Evolutionary conservation across 2,797 vertebrate species (phyloP).

Genomic region (Pipistrellus pygmaeus): DNA sequence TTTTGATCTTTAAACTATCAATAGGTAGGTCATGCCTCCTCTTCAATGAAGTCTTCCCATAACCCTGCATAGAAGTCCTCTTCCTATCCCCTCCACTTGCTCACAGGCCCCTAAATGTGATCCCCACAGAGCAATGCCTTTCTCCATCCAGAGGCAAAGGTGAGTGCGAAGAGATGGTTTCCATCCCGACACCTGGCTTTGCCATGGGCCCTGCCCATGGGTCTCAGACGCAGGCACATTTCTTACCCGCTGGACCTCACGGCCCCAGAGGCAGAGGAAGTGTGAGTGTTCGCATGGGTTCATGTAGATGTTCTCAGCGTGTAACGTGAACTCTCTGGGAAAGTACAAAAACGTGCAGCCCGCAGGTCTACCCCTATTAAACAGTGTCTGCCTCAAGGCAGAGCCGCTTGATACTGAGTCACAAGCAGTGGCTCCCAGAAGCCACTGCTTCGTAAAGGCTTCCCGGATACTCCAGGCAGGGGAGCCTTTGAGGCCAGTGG

Average conservation of each 20-base stretch:
- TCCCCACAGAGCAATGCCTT: neutral
- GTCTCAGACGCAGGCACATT: neutral
- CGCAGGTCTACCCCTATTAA: neutral
- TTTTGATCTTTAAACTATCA: neutral
- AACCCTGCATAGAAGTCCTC: neutral
- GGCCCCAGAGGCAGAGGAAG: neutral
- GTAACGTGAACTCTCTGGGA: conserved; percentile 50
- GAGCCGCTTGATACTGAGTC: neutral
- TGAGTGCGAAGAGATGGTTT: neutral
- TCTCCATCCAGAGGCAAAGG: neutral
- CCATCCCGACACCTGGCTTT: rapidly evolving
- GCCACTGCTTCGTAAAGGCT: neutral
- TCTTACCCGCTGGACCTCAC: neutral
- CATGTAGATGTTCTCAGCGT: conserved; percentile 28
- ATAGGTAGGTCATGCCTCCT: neutral
- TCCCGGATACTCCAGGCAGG: neutral
- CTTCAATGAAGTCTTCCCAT: neutral
- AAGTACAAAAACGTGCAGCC: conserved; percentile 15
- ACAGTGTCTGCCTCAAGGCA: neutral
- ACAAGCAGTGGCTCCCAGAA: neutral
- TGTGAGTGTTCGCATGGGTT: neutral
- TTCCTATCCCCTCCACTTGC: neutral
- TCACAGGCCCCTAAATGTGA: neutral
- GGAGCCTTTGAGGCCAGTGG: neutral
- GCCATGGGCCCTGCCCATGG: rapidly evolving